phyloP scores from a whole-genome alignment of 2,888 invertebrate species.

The Drosophila paucipuncta region DNA sequence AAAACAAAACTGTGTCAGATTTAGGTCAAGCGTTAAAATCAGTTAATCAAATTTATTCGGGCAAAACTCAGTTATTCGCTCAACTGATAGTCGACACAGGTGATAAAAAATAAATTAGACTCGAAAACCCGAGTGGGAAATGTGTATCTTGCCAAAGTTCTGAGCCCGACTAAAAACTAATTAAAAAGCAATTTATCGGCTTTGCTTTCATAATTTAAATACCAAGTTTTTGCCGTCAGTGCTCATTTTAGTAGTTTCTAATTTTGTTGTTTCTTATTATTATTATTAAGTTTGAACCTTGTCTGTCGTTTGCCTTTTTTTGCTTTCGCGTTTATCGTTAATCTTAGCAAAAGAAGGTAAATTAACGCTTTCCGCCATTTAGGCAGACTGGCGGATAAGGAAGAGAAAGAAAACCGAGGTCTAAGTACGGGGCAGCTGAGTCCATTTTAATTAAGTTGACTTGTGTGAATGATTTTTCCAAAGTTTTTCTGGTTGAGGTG shows the following conservation, averaged over 20 bases:
- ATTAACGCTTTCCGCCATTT: conserved; percentile 58
- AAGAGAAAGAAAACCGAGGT: conserved; percentile 26
- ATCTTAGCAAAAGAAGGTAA: conserved; percentile 29
- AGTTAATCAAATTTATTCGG: conserved; percentile 18
- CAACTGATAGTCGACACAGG: conserved; percentile 7
- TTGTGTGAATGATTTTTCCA: conserved; percentile 46
- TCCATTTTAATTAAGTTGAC: conserved; percentile 67
- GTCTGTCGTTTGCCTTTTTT: conserved; percentile 10
- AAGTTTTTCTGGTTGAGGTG: conserved; percentile 36
- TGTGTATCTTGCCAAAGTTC: conserved; percentile 7
- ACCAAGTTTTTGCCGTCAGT: conserved; percentile 6
- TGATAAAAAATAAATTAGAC: conserved; percentile 36
- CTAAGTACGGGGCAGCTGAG: conserved; percentile 34
- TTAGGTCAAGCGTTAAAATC: neutral
- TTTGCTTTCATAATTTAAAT: conserved; percentile 41
- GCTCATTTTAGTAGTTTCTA: conserved; percentile 31
- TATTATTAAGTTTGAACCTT: conserved; percentile 2
- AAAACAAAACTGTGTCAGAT: conserved; percentile 4
- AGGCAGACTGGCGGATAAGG: conserved; percentile 11
- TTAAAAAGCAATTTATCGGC: conserved; percentile 68
- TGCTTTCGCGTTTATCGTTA: conserved; percentile 6
- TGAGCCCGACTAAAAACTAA: conserved; percentile 60
- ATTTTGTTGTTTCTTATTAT: neutral
- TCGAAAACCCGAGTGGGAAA: conserved; percentile 8
- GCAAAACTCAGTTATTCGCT: conserved; percentile 29